Percentiles rank a stretch among this genome's conserved stretches.
Evolutionary conservation across 1,140 invertebrate genomes (phyloP).

Genomic region (Sarcophaga peregrina): DNA sequence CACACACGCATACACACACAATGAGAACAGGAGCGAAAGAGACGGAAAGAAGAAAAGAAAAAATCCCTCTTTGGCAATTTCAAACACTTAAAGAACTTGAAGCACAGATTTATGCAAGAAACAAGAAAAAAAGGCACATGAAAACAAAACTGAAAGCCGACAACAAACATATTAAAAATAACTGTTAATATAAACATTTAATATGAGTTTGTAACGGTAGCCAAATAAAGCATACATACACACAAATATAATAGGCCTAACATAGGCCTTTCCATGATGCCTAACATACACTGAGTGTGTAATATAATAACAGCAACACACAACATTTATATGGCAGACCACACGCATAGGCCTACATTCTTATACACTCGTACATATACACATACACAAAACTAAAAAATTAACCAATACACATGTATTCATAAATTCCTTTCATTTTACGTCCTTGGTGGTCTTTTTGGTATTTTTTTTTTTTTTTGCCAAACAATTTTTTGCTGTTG

Average conservation of each 20-base stretch:
- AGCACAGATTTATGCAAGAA: conserved; percentile 44
- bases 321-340: conserved; percentile 36
- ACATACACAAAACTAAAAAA: neutral
- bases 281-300: neutral
- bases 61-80: conserved; percentile 48
- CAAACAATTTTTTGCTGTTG: neutral
- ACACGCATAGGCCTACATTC: conserved; percentile 21
- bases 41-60: neutral
- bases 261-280: neutral
- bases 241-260: neutral
- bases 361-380: neutral
- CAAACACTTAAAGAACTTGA: conserved; percentile 46
- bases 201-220: conserved; percentile 31
- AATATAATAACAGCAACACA: neutral
- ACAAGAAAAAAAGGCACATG: too few relatives aligned
- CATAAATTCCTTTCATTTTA: neutral
- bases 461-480: too few relatives aligned
- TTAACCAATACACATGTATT: neutral
- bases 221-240: conserved; percentile 34
- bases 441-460: neutral
- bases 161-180: neutral
- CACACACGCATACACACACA: neutral
- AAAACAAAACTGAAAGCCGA: neutral
- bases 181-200: conserved; percentile 3
- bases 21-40: neutral